A percentile compares a stretch with the other conserved stretches of the same genome.
phyloP scores from a whole-genome alignment of 2,797 vertebrate genomes.

The Eulemur coronatus region DNA sequence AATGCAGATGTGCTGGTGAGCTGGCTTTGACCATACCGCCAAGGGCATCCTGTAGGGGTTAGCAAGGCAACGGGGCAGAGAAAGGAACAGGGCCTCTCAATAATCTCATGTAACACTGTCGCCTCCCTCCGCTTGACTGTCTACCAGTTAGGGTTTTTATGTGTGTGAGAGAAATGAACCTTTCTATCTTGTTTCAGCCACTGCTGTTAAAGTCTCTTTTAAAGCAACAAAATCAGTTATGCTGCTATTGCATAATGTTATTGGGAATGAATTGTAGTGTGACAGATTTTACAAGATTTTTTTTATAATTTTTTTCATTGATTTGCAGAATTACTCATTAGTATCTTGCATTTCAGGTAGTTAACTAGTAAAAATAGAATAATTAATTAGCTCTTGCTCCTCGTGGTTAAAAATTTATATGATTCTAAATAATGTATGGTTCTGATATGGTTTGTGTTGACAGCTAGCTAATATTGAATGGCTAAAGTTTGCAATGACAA shows the following conservation, averaged over 20 bases:
- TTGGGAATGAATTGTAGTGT: not conserved
- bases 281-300: not conserved
- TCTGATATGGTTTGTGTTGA: not conserved
- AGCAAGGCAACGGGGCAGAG: not conserved
- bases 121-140: not conserved
- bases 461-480: not conserved
- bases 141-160: not conserved
- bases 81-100: not conserved
- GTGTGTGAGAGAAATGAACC: not conserved
- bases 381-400: not conserved
- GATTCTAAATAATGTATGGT: not conserved
- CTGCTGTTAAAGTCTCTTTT: not conserved
- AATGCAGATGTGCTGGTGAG: not conserved
- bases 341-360: not conserved
- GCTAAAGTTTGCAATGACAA: not conserved
- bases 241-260: not conserved
- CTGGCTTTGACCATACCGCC: not conserved
- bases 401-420: not conserved
- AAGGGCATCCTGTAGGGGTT: not conserved
- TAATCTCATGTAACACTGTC: not conserved
- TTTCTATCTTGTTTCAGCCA: not conserved
- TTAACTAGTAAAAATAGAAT: constrained; percentile 14
- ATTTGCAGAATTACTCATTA: constrained; percentile 19
- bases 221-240: not conserved
- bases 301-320: not conserved